These are phyloP conservation scores for Andrena dorsata DNA, from an alignment of 2,888 invertebrate species.

Conservation along the genomic window DNA sequence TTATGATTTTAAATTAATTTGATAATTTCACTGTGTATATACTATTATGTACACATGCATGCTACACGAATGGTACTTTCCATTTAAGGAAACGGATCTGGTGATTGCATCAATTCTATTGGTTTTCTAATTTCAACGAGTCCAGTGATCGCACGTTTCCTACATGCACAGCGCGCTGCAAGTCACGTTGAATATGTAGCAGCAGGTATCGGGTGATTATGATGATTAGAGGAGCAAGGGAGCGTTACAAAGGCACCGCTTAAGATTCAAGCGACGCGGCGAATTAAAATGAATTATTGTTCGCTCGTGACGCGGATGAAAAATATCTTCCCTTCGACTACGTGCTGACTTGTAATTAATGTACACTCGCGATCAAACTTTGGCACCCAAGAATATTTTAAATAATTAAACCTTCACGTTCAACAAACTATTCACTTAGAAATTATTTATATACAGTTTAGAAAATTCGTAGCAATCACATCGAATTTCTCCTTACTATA, in stretches of 20 bases:
- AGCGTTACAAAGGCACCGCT: slow-evolving; percentile 43
- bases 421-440: too few species aligned
- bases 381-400: too few species aligned
- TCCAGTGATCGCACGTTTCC: slow-evolving; percentile 23
- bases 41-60: slow-evolving; percentile 14
- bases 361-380: too few species aligned
- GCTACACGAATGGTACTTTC: slow-evolving; percentile 29
- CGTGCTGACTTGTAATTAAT: too few species aligned
- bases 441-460: too few species aligned
- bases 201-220: slow-evolving; percentile 31
- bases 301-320: neutral
- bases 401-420: too few species aligned
- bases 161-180: slow-evolving; percentile 4
- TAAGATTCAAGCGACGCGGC: neutral
- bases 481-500: too few species aligned
- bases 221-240: slow-evolving; percentile 20
- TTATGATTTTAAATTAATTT: too few species aligned
- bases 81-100: slow-evolving; percentile 25
- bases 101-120: slow-evolving; percentile 59
- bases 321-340: neutral
- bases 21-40: too few species aligned
- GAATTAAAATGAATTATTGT: slow-evolving; percentile 13
- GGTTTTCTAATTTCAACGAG: slow-evolving; percentile 70
- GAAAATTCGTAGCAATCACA: too few species aligned
- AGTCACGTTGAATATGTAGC: slow-evolving; percentile 40